Base-by-base conservation (phyloP, 2,888 invertebrate genomes). In the Drosophila fulvimacula region DNA sequence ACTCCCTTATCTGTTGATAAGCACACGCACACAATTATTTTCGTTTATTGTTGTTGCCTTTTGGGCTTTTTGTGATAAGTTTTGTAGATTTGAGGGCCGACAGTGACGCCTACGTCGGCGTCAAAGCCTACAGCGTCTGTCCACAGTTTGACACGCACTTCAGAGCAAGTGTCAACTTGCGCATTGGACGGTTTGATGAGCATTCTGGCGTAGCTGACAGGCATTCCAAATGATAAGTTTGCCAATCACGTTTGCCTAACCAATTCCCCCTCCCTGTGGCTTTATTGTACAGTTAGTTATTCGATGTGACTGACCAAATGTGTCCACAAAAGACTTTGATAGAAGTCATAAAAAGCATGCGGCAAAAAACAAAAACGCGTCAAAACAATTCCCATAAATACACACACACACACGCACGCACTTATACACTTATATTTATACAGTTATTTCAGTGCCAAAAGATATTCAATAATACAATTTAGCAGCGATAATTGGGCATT, bases 401-500 rank as follows among this genome's bases (percentile, higher is more conserved):
- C 17, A 55, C 44, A 69, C 42, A 61, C 42, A 48, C 19, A 52
- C n/a, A 48, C 21, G 17, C 32, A 48, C n/a, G n/a, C 42, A 48
- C 30, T 39, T 11, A 27, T 38, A 52, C 13, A 55, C 5, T 60
- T n/a, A 53, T 53, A 73, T 38, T 11, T 34, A 24, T 19, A 57
- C 49, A 61, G 60, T 67, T 55, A 55, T 34, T 61, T 53, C 30
- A 30, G 53, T 66, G 61, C 55, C 76, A 61, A 79, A 73, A 75
- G 62, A 69, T 59, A 79, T 66, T 81, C 82, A 81, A 83, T 88
- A 88, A 90, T 89, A 72, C 87, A 78, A 82, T 88, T 85, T 78
- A 83, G 81, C 78, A 73, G 76, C 87, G 62, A 86, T 85, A 85
- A 90, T 85, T 85, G 85, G 87, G 81, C 69, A 84, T 73, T 65